phyloP scores from a whole-genome alignment of 2,113 vertebrate genomes.

The Rhegmatorhina hoffmannsi region DNA sequence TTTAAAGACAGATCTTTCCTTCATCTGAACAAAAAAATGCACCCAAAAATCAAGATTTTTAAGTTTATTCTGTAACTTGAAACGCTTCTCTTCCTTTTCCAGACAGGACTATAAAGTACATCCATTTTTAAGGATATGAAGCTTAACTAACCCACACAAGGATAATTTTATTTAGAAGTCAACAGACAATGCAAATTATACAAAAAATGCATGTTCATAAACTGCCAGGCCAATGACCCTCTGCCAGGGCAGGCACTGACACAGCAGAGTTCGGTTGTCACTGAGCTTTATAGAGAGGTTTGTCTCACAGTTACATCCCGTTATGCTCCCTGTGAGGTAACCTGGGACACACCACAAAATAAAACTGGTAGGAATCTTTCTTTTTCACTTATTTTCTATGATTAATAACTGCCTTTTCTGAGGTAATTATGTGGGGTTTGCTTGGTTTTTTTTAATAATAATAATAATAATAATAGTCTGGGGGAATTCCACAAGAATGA shows the following conservation, averaged over 20 bases:
- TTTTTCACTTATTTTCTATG: background rate
- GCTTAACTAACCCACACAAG: background rate
- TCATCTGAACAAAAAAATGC: background rate
- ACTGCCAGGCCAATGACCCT: background rate
- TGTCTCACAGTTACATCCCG: background rate
- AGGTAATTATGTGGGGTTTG: background rate
- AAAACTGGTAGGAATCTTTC: background rate
- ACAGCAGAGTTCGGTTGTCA: background rate
- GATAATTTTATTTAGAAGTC: background rate
- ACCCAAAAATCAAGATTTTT: background rate
- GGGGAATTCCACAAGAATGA: background rate
- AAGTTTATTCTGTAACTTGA: background rate
- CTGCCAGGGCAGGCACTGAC: background rate
- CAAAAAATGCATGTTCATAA: background rate
- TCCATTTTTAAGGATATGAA: background rate
- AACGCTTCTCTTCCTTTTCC: background rate
- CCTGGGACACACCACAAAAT: background rate
- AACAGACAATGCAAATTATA: background rate
- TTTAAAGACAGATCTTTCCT: background rate
- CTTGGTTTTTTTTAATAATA: background rate
- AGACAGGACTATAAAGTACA: background rate
- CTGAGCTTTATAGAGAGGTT: background rate
- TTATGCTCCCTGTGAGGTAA: background rate
- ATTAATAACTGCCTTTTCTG: background rate
- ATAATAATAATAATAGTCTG: background rate